Evolutionary conservation across 35 echinoderm and acorn worm species (phyloP), one percentile per base, ranked within the genome.

Genomic region (Chiridota heheva): DNA sequence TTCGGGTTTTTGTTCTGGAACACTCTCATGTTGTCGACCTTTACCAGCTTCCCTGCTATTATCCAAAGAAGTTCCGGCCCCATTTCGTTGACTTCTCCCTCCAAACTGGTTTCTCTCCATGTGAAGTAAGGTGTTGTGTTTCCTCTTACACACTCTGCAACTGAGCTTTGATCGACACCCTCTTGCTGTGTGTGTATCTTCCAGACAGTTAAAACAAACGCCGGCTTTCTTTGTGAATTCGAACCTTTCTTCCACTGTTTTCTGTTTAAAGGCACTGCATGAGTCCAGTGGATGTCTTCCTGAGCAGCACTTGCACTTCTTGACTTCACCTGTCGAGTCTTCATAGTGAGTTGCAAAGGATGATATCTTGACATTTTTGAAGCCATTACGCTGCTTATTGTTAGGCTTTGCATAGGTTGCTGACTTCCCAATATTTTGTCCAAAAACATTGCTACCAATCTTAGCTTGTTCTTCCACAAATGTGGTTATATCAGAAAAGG

Each of bases 401-500:
- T n/a, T n/a, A n/a, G n/a, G n/a, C n/a, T n/a, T n/a, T n/a, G n/a
- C n/a, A n/a, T n/a, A n/a, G n/a, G n/a, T 77, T 66, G 22, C 20
- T 22, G 73, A 7, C 33, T 34, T 13, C 44, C 73, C 73, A 29
- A 77, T 34, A 33, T 77, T 59, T 43, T 74, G 57, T 0, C 70
- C 83, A 33, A 38, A 86, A 47, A 86, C 34, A 34, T 77, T 86
- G 71, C 57, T 42, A n/a, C 70, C 70, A 12, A 72, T n/a, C 42
- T 70, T 84, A 20, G 81, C 67, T 28, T 73, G 40, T 18, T 84
- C 64, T 31, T 72, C 46, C 20, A 84, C 36, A 40, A 86, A 86
- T 64, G 36, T 42, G 22, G 83, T 75, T 72, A 86, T 86, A 25
- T 62, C 57, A 22, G 39, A 58, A 86, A 86, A 86, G 70, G 38